Evolutionary conservation across 2,113 vertebrate genomes (phyloP).

Genomic region (Climacteris rufus): DNA sequence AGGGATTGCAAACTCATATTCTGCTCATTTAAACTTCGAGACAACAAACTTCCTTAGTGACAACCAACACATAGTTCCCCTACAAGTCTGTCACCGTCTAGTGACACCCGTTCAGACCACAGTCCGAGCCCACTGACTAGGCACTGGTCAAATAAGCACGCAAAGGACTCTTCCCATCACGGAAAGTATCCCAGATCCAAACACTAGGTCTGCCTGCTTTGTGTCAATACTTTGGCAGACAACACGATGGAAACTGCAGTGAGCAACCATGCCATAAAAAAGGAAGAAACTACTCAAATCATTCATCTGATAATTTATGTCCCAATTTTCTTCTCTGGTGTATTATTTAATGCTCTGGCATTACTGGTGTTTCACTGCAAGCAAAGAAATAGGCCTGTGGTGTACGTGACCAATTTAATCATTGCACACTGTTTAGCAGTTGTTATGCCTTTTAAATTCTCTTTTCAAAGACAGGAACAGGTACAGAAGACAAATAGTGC

Average conservation of each 20-base stretch:
- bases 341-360: slow-evolving; percentile 46
- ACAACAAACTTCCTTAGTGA: background rate
- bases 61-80: background rate
- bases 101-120: background rate
- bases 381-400: slow-evolving; percentile 6
- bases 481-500: background rate
- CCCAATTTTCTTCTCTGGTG: background rate
- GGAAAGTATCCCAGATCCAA: background rate
- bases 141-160: accelerated
- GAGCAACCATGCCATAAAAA: background rate
- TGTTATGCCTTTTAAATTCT: slow-evolving; percentile 40
- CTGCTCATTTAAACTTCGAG: background rate
- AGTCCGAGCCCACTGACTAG: background rate
- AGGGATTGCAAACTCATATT: background rate
- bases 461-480: background rate
- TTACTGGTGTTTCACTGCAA: slow-evolving; percentile 55
- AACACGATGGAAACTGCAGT: background rate
- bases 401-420: slow-evolving; percentile 59
- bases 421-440: slow-evolving; percentile 24
- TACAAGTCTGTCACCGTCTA: background rate
- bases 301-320: background rate
- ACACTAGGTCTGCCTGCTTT: background rate
- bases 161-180: background rate
- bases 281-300: background rate
- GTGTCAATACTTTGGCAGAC: background rate